Conservation (phyloP, 2,888 invertebrate species). For the Volucella bombylans region DNA sequence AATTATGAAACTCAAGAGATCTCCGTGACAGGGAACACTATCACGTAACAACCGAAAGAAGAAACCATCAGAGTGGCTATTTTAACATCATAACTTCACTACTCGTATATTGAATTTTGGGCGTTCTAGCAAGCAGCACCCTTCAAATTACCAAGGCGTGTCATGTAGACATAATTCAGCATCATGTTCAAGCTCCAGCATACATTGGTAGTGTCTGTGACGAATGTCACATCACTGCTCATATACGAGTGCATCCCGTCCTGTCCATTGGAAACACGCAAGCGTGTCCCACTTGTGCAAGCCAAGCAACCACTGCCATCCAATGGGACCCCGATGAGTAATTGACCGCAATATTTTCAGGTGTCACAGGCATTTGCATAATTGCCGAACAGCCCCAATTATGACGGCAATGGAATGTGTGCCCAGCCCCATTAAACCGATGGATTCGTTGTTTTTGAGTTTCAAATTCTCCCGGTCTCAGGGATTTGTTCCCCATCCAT, state of each 20-base stretch:
- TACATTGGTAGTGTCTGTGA: constrained; percentile 42
- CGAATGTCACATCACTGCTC: constrained; percentile 31
- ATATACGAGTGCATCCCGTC: background rate
- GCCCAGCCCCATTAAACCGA: constrained; percentile 43
- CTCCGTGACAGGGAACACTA: too few relatives aligned
- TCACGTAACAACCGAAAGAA: too few relatives aligned
- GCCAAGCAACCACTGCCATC: constrained; percentile 11
- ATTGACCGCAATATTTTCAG: constrained; percentile 68
- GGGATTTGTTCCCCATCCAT: constrained; percentile 42
- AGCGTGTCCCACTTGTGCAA: constrained; percentile 17
- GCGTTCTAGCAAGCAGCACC: constrained; percentile 23
- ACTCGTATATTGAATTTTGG: constrained; percentile 53
- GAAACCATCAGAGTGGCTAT: constrained; percentile 23
- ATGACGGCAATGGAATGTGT: constrained; percentile 55
- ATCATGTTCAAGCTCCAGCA: background rate
- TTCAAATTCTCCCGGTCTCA: constrained; percentile 29
- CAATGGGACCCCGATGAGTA: constrained; percentile 49
- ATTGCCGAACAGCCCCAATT: constrained; percentile 68
- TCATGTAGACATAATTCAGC: constrained; percentile 23
- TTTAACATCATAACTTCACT: constrained; percentile 41
- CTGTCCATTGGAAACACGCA: constrained; percentile 39
- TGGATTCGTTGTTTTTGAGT: constrained; percentile 10
- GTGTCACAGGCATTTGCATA: constrained; percentile 69
- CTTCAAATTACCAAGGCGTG: constrained; percentile 24
- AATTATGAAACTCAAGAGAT: too few relatives aligned